phyloP scores from a whole-genome alignment of 2,888 invertebrate species.

The Lycaena phlaeas region DNA sequence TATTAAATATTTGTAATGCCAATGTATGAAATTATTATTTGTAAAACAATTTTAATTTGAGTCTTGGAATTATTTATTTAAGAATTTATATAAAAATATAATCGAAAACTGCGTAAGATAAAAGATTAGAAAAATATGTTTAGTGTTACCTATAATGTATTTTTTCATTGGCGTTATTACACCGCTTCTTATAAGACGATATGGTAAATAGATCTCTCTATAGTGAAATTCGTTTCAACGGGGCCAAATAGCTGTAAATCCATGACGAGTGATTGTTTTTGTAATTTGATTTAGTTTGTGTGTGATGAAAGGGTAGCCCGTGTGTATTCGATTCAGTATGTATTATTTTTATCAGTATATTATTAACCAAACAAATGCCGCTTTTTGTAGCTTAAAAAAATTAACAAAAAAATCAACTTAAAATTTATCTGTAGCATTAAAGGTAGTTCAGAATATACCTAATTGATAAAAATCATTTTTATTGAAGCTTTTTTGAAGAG shows the following conservation, averaged over 20 bases:
- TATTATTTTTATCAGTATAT: too few species aligned
- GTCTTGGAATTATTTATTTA: background rate
- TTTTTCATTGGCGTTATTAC: background rate
- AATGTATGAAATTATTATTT: background rate
- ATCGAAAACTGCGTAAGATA: background rate
- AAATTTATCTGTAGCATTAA: too few species aligned
- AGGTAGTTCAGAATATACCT: too few species aligned
- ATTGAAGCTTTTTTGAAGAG: too few species aligned
- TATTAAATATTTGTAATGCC: background rate
- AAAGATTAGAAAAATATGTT: background rate
- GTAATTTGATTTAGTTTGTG: conserved; percentile 15
- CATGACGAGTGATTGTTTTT: conserved; percentile 60
- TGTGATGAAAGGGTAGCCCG: conserved; percentile 13
- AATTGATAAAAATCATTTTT: too few species aligned
- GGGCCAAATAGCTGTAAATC: conserved; percentile 67
- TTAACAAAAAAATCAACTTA: too few species aligned
- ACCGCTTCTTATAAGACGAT: conserved; percentile 17
- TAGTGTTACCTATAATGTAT: background rate
- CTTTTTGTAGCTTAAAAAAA: too few species aligned
- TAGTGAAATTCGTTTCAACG: conserved; percentile 47
- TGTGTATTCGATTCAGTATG: background rate
- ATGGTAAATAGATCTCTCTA: conserved; percentile 42
- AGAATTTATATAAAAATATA: background rate
- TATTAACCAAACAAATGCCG: too few species aligned
- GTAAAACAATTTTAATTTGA: background rate